Evolutionary conservation across 2,888 invertebrate species (phyloP).

Genomic region (Folsomia manolachei): DNA sequence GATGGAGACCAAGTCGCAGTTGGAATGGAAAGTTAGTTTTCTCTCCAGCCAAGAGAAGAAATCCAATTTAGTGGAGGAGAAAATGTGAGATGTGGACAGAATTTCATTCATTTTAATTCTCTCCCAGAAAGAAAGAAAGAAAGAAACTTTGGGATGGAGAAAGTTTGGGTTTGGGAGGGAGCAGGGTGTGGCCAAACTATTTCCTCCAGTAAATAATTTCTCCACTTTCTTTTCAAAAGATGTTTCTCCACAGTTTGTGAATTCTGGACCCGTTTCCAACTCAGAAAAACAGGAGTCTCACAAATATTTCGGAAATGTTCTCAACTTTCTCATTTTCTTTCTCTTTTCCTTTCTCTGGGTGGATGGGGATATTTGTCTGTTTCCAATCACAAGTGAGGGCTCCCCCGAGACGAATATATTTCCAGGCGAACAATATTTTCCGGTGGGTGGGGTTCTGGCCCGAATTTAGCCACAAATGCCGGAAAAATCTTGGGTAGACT

Average conservation of each 20-base stretch:
- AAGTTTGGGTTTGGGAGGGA: neutral
- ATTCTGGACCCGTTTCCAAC: slow-evolving; percentile 11
- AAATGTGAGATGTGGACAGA: slow-evolving; percentile 9
- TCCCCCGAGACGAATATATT: slow-evolving; percentile 38
- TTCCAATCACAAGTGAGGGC: slow-evolving; percentile 48
- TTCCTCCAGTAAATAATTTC: slow-evolving; percentile 20
- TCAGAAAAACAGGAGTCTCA: no score
- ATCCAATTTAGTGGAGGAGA: slow-evolving; percentile 14
- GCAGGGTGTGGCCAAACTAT: no score
- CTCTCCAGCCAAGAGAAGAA: neutral
- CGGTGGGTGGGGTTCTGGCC: no score
- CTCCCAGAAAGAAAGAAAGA: slow-evolving; percentile 14
- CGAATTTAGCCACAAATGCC: no score
- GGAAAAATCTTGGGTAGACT: no score
- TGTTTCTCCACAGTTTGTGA: slow-evolving; percentile 22
- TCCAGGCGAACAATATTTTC: no score
- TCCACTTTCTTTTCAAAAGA: slow-evolving; percentile 18
- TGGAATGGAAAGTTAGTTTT: neutral
- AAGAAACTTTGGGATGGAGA: slow-evolving; percentile 16
- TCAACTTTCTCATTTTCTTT: slow-evolving; percentile 14
- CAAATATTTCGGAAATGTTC: slow-evolving; percentile 14
- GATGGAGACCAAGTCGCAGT: neutral
- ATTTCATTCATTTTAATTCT: slow-evolving; percentile 21
- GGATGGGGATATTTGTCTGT: slow-evolving; percentile 38
- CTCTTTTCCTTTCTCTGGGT: slow-evolving; percentile 15